phyloP scores from a whole-genome alignment of 1,140 invertebrate species.

The Drosophila leontia region DNA sequence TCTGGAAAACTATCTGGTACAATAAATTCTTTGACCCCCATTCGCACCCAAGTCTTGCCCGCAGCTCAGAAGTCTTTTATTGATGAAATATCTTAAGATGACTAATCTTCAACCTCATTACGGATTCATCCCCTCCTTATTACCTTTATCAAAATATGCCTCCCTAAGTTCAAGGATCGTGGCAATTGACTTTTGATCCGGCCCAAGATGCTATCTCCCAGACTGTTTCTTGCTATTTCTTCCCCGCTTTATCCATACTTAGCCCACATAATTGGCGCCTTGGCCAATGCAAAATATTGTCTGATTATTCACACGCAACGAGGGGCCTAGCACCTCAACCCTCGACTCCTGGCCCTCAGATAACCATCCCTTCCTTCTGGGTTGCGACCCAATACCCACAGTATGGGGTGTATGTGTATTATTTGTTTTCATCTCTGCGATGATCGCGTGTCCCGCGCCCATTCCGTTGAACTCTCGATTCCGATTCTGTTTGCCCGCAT shows the following conservation, averaged over 20 bases:
- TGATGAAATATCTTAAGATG: background rate
- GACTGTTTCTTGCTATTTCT: constrained; percentile 2
- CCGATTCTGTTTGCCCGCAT: constrained; percentile 73
- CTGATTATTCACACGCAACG: constrained; percentile 70
- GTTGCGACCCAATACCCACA: constrained; percentile 45
- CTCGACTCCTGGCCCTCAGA: constrained; percentile 20
- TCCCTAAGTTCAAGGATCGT: constrained; percentile 39
- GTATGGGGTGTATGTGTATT: constrained; percentile 60
- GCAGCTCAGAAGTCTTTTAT: background rate
- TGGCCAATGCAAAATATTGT: constrained; percentile 75
- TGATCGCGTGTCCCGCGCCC: constrained; percentile 67
- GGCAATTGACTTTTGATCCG: constrained; percentile 69
- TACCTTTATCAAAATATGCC: constrained; percentile 7
- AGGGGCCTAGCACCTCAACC: constrained; percentile 14
- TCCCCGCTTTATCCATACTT: background rate
- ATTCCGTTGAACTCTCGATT: constrained; percentile 39
- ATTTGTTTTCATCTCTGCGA: constrained; percentile 50
- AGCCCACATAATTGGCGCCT: constrained; percentile 71
- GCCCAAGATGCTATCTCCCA: constrained; percentile 50
- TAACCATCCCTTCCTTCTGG: constrained; percentile 38
- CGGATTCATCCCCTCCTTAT: background rate
- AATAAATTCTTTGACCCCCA: background rate
- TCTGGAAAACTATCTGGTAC: no score
- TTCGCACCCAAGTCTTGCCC: background rate
- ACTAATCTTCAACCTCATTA: background rate